Evolutionary conservation across 53 echinoderm and acorn worm species (phyloP), one percentile per base, ranked within the genome.

Genomic region (Pentamera pediparva): DNA sequence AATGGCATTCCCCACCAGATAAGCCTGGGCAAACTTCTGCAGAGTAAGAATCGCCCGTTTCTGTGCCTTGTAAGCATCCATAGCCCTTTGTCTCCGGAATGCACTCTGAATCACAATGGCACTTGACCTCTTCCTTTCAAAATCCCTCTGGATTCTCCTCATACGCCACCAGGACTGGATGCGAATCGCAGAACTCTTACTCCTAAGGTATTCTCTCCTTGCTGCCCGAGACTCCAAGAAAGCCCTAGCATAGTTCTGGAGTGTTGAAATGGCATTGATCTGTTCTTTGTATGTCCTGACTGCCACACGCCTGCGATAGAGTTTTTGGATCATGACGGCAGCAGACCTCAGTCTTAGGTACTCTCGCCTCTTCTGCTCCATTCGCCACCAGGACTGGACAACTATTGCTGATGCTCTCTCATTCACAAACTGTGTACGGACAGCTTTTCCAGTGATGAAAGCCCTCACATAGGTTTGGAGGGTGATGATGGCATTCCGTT

Each of bases 41-140:
- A 89, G 19, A 2, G 87, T 92, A 35, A 92, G 64, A 28, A 56
- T 57, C 17, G 92, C 92, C 40, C 78, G 78, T 21, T 80, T 78
- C 27, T 70, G 57, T 18, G 69, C 41, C 22, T 75, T 61, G 40
- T 81, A 92, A 27, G 64, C 32, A n/a, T 55, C 51, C 34, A 45
- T 25, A 1, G 82, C 76, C 54, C 67, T 56, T 35, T 85, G 75
- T 29, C 86, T 80, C 8, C 86, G 56, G 53, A 67, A 80, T 11
- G 36, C 54, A 18, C 80, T 59, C 70, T 86, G 86, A 35, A 93
- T 89, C 17, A 22, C 69, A 31, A 87, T 55, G 22, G 87, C 87
- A 40, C 84, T 73, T 40, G 45, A 13, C 52, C 65, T 70, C 4
- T 70, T 56, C 33, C 28, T 75, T 8, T 80, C 56, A 74, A 81